Evolutionary conservation across 2,113 vertebrate species (phyloP).

Genomic region (Microcebus griseorufus): DNA sequence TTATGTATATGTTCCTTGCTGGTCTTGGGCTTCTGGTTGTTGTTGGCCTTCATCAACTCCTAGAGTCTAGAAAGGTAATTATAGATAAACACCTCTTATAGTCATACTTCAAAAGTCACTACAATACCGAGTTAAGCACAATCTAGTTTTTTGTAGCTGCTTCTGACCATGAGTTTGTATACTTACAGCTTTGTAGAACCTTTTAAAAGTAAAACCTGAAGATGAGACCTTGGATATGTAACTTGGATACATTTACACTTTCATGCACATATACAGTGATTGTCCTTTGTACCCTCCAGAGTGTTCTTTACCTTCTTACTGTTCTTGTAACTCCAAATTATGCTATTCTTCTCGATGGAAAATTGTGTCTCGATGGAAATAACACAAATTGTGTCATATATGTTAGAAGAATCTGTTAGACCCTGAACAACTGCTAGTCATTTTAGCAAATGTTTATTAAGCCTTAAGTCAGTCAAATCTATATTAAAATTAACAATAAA

Average conservation of each 20-base stretch:
- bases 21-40: constrained; percentile 94
- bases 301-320: background rate
- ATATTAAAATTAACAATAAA: background rate
- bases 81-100: background rate
- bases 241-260: background rate
- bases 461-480: background rate
- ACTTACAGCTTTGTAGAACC: background rate
- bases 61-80: constrained; percentile 97
- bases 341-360: background rate
- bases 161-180: background rate
- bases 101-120: rapidly evolving
- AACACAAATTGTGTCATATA: background rate
- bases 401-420: background rate
- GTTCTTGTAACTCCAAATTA: background rate
- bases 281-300: background rate
- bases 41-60: constrained; percentile 95
- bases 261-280: background rate
- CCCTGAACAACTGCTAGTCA: background rate
- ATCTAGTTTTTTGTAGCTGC: background rate
- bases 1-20: constrained; percentile 98
- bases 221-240: background rate
- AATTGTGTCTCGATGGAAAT: background rate
- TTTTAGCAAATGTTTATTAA: background rate
- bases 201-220: background rate
- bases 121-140: background rate